These are phyloP conservation scores for Clistopyga incitator DNA, from an alignment of 2,888 invertebrate species.

Conservation along the genomic window DNA sequence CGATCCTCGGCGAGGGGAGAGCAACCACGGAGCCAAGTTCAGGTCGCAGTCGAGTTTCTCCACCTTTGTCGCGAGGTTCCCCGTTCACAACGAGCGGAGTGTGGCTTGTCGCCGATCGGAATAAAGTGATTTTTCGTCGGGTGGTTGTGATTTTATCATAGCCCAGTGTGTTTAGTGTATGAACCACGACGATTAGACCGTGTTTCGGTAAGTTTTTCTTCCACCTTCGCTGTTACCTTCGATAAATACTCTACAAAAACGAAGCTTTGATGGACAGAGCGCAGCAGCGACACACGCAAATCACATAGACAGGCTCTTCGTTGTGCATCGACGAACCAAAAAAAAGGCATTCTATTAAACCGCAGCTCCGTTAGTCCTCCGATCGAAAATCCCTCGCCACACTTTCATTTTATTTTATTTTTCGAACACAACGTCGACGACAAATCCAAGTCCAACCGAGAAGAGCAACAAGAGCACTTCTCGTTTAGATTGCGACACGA, in stretches of 20 bases:
- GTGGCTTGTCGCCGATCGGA: constrained; percentile 36
- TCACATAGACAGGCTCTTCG: background rate
- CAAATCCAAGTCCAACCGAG: background rate
- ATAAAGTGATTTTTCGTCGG: constrained; percentile 8
- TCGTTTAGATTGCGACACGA: constrained; percentile 23
- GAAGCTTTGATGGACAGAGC: background rate
- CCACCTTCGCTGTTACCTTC: background rate
- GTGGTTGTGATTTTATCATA: constrained; percentile 7
- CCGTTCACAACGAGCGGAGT: constrained; percentile 56
- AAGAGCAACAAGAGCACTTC: background rate
- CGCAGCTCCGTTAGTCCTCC: background rate
- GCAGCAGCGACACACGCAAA: background rate
- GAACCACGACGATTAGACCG: constrained; percentile 30
- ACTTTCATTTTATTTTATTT: background rate
- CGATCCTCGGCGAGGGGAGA: constrained; percentile 48
- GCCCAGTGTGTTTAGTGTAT: constrained; percentile 3
- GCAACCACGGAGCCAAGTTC: constrained; percentile 73
- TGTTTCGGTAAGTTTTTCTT: constrained; percentile 56
- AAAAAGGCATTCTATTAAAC: background rate
- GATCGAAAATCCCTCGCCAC: background rate
- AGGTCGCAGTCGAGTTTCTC: constrained; percentile 74
- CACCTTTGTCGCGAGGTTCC: constrained; percentile 75
- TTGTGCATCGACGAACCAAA: background rate
- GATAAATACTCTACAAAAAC: background rate
- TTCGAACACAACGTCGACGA: background rate